A percentile compares a stretch with the other conserved stretches of the same genome.
phyloP scores from a whole-genome alignment of 2,113 vertebrate genomes.

The Philantomba maxwellii region DNA sequence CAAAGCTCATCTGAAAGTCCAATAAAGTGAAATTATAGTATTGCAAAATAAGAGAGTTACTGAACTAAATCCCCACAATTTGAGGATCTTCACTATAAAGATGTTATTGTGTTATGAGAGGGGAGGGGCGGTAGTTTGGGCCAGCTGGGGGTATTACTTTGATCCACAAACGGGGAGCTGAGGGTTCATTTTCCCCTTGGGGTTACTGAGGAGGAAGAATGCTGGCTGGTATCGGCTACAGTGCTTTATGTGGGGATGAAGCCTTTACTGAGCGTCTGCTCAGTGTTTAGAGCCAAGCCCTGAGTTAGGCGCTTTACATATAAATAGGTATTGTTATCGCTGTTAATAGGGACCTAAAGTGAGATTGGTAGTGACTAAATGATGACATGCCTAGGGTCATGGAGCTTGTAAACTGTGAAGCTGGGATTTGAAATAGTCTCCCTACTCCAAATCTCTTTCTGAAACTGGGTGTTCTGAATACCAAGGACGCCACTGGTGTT shows the following conservation, averaged over 20 bases:
- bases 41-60: conserved; percentile 59
- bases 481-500: background rate
- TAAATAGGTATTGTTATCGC: background rate
- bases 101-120: conserved; percentile 49
- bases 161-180: background rate
- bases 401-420: background rate
- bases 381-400: background rate
- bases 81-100: conserved; percentile 56
- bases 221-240: background rate
- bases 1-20: conserved; percentile 66
- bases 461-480: background rate
- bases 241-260: background rate
- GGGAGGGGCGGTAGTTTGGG: conserved; percentile 17
- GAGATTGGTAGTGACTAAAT: background rate
- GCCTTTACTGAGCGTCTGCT: background rate
- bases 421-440: background rate
- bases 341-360: background rate
- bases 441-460: background rate
- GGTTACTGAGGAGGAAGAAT: background rate
- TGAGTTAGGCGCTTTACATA: background rate
- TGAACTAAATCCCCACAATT: conserved; percentile 53
- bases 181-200: conserved; percentile 1
- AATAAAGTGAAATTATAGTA: conserved; percentile 66
- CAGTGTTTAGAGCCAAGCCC: background rate
- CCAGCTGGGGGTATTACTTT: conserved; percentile 40